Evolutionary conservation across 2,888 invertebrate genomes (phyloP), one percentile per base, ranked within the genome.

Genomic region (Gasteruption jaculator): DNA sequence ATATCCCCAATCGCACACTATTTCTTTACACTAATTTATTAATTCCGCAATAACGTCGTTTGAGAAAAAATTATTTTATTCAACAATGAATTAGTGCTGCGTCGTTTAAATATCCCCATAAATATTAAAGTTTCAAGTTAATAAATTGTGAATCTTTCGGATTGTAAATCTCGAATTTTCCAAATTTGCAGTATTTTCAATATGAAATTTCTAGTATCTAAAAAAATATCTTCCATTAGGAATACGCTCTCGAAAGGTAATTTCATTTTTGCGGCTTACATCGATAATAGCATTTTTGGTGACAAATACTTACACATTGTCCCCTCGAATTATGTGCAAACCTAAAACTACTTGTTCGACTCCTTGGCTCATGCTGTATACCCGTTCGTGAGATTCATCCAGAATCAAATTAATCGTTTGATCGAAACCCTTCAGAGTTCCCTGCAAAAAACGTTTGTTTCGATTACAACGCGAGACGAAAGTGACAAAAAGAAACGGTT

Each of bases 381-480:
- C 95, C 60, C 99, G 77, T 72, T 99, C 99, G 65, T 96, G 95
- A 22, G 95, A 94, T 72, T 99, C 97, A 65, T 97, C 96, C 50
- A 99, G 75, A 59, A 99, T 95, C 52, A 99, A 79, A 69, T 99
- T 99, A 53, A 97, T 93, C n/a, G 96, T 93, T 74, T 99, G 99
- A 73, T 99, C 99, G 73, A 95, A 99, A 20, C 99, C 99, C 72
- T 96, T 96, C 48, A 99, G 72, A 0, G 93, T 92, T 31, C 99
- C 99, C 86, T 86, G 56, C 47, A 73, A 73, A 46, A 39, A 46
- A 43, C 35, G 22, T 25, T 16, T 18, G n/a, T 40, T 35, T 30
- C 11, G 8, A 36, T 25, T 34, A 48, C 43, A 4, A 35, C 31
- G 22, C 32, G 45, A 38, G 18, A 34, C 21, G 38, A 41, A 39